Conservation (phyloP, 2,888 invertebrate genomes). For the Cheilosia soror region DNA sequence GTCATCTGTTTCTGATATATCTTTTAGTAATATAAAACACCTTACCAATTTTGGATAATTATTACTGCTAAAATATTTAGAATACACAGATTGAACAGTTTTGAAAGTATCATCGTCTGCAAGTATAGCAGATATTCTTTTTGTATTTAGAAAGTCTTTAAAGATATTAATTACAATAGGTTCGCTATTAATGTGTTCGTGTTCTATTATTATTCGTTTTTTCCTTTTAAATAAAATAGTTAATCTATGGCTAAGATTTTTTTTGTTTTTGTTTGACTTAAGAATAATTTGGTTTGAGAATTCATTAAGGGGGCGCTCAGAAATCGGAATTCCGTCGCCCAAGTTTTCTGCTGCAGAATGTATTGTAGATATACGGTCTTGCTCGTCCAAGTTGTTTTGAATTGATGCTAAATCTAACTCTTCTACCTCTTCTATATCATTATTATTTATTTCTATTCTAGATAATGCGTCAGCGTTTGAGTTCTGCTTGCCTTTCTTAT, state of each 20-base stretch:
- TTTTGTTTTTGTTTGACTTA: not conserved
- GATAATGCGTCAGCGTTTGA: constrained; percentile 54
- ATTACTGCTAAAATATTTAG: constrained; percentile 28
- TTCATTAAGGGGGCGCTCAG: not conserved
- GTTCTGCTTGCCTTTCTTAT: constrained; percentile 64
- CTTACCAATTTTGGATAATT: constrained; percentile 30
- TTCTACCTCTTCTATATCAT: constrained; percentile 2
- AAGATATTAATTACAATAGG: constrained; percentile 3
- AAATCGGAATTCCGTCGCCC: constrained; percentile 53
- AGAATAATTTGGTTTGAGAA: not conserved
- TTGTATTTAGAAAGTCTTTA: constrained; percentile 19
- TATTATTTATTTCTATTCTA: constrained; percentile 22
- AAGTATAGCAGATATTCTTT: constrained; percentile 32
- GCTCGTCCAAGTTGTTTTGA: constrained; percentile 13
- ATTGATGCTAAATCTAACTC: constrained; percentile 1
- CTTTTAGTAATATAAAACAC: constrained; percentile 14
- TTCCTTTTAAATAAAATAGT: constrained; percentile 1
- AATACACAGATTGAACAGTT: constrained; percentile 38
- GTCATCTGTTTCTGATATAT: constrained; percentile 5
- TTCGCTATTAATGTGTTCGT: not conserved
- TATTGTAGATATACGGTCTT: constrained; percentile 12
- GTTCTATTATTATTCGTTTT: constrained; percentile 10
- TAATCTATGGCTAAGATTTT: not conserved
- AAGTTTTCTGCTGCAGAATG: constrained; percentile 54
- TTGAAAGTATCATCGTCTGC: constrained; percentile 37